phyloP scores from a whole-genome alignment of 92 coral and sea anemone species.

The Bergia sp. region DNA sequence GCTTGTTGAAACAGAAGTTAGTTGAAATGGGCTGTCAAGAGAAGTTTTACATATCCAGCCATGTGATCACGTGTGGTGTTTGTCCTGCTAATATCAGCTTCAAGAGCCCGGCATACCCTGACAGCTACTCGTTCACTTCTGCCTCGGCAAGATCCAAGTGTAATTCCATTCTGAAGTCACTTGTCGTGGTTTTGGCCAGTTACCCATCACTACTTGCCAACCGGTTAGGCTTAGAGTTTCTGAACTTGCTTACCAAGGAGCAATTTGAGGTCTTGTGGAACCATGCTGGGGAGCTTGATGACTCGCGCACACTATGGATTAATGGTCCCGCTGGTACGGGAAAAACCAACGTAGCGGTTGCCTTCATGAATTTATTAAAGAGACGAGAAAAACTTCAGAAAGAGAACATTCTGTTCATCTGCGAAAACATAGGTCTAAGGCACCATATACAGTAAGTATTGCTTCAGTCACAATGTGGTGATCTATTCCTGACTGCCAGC shows the following conservation, averaged over 20 bases:
- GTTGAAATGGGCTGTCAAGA: constrained; percentile 21
- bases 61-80: constrained; percentile 2
- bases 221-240: constrained; percentile 3
- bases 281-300: background rate
- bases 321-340: constrained; percentile 51
- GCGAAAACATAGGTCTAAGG: constrained; percentile 30
- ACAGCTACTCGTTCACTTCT: background rate
- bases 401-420: constrained; percentile 26
- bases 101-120: constrained; percentile 6
- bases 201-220: constrained; percentile 33
- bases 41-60: constrained; percentile 7
- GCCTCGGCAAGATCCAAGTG: background rate
- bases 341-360: constrained; percentile 49
- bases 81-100: background rate
- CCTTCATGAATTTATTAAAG: constrained; percentile 9
- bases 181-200: constrained; percentile 20
- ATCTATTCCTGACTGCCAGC: background rate
- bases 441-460: constrained; percentile 32
- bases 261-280: constrained; percentile 38
- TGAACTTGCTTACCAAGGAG: constrained; percentile 39
- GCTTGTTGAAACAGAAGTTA: background rate
- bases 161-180: background rate
- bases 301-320: constrained; percentile 30
- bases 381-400: background rate
- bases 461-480: background rate